Conservation (phyloP, 2,113 vertebrate genomes). For the Puffinus mauretanicus region DNA sequence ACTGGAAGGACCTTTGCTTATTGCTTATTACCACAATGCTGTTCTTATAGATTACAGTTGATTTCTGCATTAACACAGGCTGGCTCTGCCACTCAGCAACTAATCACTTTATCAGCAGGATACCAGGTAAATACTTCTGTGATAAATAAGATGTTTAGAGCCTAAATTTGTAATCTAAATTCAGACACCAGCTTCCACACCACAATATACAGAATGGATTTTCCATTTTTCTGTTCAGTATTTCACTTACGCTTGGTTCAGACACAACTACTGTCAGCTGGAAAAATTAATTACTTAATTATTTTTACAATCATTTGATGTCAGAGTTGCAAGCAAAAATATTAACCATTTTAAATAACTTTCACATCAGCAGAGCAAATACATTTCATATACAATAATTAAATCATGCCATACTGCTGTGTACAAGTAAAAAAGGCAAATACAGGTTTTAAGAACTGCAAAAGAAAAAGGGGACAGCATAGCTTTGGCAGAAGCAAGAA, state of each 20-base stretch:
- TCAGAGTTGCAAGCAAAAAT: background rate
- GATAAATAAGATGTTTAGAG: background rate
- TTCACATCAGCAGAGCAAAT: background rate
- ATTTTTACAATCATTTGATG: conserved; percentile 19
- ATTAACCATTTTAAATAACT: background rate
- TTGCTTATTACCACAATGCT: background rate
- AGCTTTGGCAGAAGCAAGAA: background rate
- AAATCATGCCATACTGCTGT: background rate
- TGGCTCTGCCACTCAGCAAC: background rate
- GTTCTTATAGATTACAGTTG: background rate
- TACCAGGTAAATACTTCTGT: background rate
- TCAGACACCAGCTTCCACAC: background rate
- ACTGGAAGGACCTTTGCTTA: background rate
- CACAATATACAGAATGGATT: background rate
- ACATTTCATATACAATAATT: background rate
- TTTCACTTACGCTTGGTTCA: background rate
- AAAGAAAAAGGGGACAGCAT: background rate
- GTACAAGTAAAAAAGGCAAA: background rate
- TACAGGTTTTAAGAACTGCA: background rate
- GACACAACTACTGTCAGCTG: background rate
- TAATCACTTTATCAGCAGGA: background rate
- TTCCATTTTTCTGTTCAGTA: background rate
- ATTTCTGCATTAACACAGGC: background rate
- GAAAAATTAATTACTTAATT: conserved; percentile 11
- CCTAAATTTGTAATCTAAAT: background rate